These are phyloP conservation scores for Semotilus atromaculatus DNA, from an alignment of 2,797 vertebrate genomes.

Conservation along the genomic window DNA sequence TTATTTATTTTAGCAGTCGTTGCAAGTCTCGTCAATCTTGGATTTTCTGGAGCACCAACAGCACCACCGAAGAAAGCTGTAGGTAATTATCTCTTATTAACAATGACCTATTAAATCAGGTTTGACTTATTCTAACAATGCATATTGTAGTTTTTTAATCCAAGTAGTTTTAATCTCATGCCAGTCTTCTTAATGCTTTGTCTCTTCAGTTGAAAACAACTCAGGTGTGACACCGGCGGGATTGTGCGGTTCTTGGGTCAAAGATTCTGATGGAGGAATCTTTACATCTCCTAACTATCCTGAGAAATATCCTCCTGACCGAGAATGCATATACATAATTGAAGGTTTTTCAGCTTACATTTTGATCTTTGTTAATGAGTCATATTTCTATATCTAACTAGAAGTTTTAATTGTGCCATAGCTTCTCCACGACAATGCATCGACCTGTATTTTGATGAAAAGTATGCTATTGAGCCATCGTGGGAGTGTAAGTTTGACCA, in stretches of 20 bases:
- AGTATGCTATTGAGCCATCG: conserved; percentile 95
- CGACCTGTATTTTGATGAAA: conserved; percentile 94
- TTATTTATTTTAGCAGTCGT: conserved; percentile 78
- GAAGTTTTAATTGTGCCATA: conserved; percentile 59
- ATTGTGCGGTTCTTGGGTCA: conserved; percentile 93
- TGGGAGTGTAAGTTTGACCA: conserved; percentile 99
- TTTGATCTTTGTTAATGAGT: not conserved
- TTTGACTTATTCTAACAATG: not conserved
- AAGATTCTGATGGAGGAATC: conserved; percentile 90
- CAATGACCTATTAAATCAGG: not conserved
- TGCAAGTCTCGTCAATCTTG: conserved; percentile 88
- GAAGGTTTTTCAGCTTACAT: conserved; percentile 83
- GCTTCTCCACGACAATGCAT: conserved; percentile 96
- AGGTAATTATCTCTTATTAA: conserved; percentile 76
- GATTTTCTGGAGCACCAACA: conserved; percentile 78
- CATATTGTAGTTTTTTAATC: not conserved
- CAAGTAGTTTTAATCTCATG: not conserved
- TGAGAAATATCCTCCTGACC: conserved; percentile 94
- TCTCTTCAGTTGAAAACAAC: conserved; percentile 85
- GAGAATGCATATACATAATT: conserved; percentile 97
- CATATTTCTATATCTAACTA: not conserved
- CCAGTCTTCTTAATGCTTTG: not conserved
- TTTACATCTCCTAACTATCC: conserved; percentile 98
- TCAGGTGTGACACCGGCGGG: conserved; percentile 90
- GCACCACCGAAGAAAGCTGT: conserved; percentile 84